Conservation (phyloP, 2,113 vertebrate genomes). For the Dasyornis broadbenti region DNA sequence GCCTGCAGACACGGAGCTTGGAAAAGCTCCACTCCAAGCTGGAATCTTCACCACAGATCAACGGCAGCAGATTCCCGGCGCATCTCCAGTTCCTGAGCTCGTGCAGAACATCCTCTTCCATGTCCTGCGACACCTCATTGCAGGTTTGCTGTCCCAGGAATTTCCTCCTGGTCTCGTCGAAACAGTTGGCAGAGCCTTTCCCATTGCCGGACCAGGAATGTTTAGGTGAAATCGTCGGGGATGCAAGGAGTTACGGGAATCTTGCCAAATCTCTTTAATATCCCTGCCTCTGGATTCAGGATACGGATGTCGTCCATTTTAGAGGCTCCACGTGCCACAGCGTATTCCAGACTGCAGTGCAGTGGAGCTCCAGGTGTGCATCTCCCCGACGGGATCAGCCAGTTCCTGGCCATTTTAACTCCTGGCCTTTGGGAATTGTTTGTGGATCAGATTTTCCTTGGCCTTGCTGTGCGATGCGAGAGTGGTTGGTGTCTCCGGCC, state of each 20-base stretch:
- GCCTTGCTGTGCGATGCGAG: neutral
- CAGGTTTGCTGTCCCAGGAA: neutral
- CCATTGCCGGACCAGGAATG: neutral
- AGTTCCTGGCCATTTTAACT: neutral
- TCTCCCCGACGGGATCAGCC: neutral
- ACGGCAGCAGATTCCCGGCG: neutral
- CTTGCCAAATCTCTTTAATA: accelerated
- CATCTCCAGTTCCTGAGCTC: neutral
- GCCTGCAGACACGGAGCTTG: neutral
- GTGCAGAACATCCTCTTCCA: neutral
- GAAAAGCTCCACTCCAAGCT: neutral
- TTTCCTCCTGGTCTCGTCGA: neutral
- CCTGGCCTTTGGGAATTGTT: neutral
- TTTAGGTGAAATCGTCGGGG: accelerated
- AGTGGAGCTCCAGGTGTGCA: neutral
- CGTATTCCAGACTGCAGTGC: accelerated
- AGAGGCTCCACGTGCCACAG: neutral
- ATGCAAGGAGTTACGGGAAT: accelerated
- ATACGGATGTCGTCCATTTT: neutral
- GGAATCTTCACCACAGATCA: neutral
- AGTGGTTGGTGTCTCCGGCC: neutral
- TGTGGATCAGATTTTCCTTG: neutral
- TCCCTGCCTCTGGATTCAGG: neutral
- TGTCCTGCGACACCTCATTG: neutral
- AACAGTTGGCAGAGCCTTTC: neutral